Evolutionary conservation across 2,888 invertebrate genomes (phyloP), one percentile per base, ranked within the genome.

Genomic region (Agelastica alni): DNA sequence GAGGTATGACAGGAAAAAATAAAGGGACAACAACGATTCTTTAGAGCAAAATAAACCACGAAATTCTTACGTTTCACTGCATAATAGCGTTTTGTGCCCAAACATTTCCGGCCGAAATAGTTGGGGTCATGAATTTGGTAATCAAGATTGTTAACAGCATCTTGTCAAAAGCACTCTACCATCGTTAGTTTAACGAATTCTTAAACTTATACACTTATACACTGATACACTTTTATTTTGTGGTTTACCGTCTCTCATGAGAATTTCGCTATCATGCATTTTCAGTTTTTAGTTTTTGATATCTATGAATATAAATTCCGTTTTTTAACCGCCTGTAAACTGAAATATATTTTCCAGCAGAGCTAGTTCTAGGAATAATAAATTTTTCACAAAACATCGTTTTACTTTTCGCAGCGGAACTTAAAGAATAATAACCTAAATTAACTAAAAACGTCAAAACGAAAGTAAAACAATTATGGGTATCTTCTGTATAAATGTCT

Each of bases 391-490:
- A 93, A 77, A 93, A 89, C 17, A 80, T 78, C 53, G 87, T 89
- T 61, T 87, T 77, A 63, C 75, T 85, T 6, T 78, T 77, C 12
- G 89, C 88, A 42, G 86, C 85, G 63, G 84, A 82, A 46, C 87
- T 88, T 31, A 91, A 79, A 62, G 83, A 83, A 4, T 85, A 86
- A 68, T 88, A 88, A 63, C 85, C 84, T 10, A 94, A 80, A 31
- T 84, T 82, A 68, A 85, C 82, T 49, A 94, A 76, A 75, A 93
- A 93, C 26, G 87, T 84, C 55, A 93, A 78, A 6, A 93, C 91
- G 77, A 94, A 94, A 36, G 88, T 87, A 70, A 92, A 93, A 73
- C 94, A 94, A 75, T 94, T 94, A 77, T 89, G 85, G 36, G 81
- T 80, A 59, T 85, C 84, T 77, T 90, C 88, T 70, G 89, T 79